phyloP scores from a whole-genome alignment of 2,113 vertebrate species.

The Hippocampus mohnikei region DNA sequence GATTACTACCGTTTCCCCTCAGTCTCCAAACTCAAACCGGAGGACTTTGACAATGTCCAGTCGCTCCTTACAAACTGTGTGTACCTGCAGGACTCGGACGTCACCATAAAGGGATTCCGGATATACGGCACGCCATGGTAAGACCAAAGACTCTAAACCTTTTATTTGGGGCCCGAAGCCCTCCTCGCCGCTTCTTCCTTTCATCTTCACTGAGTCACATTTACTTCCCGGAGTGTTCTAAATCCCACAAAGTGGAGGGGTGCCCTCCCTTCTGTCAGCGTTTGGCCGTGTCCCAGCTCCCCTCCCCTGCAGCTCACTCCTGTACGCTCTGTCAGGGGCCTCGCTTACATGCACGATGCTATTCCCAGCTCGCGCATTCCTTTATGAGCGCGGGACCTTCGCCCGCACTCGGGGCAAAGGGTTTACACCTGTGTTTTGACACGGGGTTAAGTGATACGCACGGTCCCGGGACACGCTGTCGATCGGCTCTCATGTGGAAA shows the following conservation, averaged over 20 bases:
- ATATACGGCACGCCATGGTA: slow-evolving; percentile 98
- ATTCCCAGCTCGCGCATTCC: slow-evolving; percentile 50
- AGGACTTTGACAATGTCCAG: slow-evolving; percentile 99
- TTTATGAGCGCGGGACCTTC: slow-evolving; percentile 50
- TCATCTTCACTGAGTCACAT: slow-evolving; percentile 12
- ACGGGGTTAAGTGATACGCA: slow-evolving; percentile 64
- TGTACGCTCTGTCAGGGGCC: slow-evolving; percentile 25
- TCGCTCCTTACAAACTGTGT: slow-evolving; percentile 97
- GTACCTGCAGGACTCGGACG: slow-evolving; percentile 98
- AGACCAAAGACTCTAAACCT: slow-evolving; percentile 38
- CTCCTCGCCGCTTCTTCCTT: background rate
- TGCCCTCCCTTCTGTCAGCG: slow-evolving; percentile 16
- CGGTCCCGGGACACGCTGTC: slow-evolving; percentile 48
- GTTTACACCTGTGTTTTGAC: slow-evolving; percentile 63
- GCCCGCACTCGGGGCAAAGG: slow-evolving; percentile 37
- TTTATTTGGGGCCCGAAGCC: background rate
- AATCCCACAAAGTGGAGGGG: slow-evolving; percentile 35
- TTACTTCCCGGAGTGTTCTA: slow-evolving; percentile 13
- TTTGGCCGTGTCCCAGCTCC: slow-evolving; percentile 46
- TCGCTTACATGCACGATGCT: slow-evolving; percentile 35
- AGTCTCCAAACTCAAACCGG: slow-evolving; percentile 98
- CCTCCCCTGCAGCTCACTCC: slow-evolving; percentile 18
- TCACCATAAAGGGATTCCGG: slow-evolving; percentile 96
- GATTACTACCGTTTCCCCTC: slow-evolving; percentile 99
- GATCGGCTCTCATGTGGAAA: slow-evolving; percentile 48